A percentile compares a stretch with the other conserved stretches of the same genome.
Evolutionary conservation across 1,140 invertebrate species (phyloP).

Genomic region (Pseudomyrmex pallidus): DNA sequence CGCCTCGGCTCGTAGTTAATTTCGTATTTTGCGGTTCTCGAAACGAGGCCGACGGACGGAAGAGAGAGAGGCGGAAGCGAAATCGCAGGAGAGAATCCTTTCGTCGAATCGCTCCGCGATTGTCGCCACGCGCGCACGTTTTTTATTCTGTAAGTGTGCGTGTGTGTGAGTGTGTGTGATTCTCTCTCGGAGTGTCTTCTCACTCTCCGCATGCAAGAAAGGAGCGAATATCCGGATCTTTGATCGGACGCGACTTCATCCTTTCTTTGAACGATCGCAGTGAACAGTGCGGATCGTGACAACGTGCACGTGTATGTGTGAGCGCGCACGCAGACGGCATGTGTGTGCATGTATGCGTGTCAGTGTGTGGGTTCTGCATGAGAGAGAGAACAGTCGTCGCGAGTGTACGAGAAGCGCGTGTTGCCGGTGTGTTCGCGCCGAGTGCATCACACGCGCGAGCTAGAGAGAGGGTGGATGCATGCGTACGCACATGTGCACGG

Average conservation of each 20-base stretch:
- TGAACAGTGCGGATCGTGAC: constrained; percentile 9
- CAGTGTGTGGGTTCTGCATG: neutral
- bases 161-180: neutral
- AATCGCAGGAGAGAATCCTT: neutral
- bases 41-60: constrained; percentile 10
- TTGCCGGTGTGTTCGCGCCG: constrained; percentile 10
- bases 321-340: neutral
- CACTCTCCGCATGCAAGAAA: neutral
- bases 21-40: constrained; percentile 77
- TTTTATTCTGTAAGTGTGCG: neutral
- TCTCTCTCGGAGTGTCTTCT: neutral
- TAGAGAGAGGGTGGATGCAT: constrained; percentile 51
- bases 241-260: neutral
- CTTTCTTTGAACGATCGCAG: constrained; percentile 10
- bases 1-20: constrained; percentile 33
- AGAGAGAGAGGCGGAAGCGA: neutral
- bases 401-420: neutral
- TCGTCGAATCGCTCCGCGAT: neutral
- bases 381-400: constrained; percentile 8
- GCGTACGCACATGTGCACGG: constrained; percentile 58
- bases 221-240: neutral
- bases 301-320: neutral
- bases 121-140: too few species aligned
- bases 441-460: constrained; percentile 34
- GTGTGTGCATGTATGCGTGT: neutral